Percentiles rank a stretch among this genome's conserved stretches.
phyloP scores from a whole-genome alignment of 1,140 invertebrate species.

The Musca domestica region DNA sequence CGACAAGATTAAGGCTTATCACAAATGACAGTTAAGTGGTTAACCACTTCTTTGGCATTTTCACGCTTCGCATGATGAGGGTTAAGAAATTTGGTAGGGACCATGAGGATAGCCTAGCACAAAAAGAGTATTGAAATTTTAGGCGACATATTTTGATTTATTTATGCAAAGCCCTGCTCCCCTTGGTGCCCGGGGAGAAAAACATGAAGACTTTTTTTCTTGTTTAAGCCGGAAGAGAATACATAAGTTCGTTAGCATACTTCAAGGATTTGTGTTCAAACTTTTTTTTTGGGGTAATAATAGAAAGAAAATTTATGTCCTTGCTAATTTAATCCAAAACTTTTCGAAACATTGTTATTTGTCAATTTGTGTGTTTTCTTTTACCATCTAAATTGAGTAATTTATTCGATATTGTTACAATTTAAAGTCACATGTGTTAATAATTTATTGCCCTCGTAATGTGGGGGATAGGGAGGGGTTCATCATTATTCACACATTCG shows the following conservation, averaged over 20 bases:
- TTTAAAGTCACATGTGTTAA: neutral
- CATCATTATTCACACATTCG: too few species aligned
- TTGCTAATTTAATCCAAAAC: too few species aligned
- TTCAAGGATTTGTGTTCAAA: neutral
- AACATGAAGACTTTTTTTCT: too few species aligned
- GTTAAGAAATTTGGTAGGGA: neutral
- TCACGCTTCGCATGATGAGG: neutral
- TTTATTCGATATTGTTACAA: neutral
- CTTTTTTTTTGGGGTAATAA: too few species aligned
- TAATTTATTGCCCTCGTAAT: neutral
- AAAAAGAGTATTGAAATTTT: neutral
- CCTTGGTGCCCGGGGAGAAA: too few species aligned
- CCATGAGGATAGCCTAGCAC: neutral
- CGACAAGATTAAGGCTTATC: neutral
- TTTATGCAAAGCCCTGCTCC: constrained; percentile 3
- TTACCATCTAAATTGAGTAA: neutral
- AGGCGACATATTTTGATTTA: neutral
- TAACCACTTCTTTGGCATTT: neutral
- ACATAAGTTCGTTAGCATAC: neutral
- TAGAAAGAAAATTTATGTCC: too few species aligned
- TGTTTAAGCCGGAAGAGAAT: too few species aligned
- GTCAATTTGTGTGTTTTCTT: too few species aligned
- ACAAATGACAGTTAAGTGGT: neutral
- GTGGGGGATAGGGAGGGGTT: too few species aligned
- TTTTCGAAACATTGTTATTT: too few species aligned